Evolutionary conservation across 2,888 invertebrate species (phyloP).

Genomic region (Drosophila borborema): DNA sequence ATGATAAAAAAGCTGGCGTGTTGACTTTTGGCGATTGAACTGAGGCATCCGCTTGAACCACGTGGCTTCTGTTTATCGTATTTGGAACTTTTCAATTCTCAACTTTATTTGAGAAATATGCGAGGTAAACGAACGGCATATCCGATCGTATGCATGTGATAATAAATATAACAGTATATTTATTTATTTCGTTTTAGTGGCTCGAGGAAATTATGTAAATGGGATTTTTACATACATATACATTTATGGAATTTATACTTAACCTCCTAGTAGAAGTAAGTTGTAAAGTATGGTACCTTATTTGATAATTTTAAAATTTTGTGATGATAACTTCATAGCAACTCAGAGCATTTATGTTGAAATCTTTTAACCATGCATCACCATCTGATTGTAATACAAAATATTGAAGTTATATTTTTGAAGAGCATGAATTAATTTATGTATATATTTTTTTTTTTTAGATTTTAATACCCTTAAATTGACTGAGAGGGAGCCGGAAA

Average conservation of each 20-base stretch:
- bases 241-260: neutral
- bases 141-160: too few species aligned
- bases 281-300: neutral
- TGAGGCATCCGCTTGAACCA: constrained; percentile 9
- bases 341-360: constrained; percentile 61
- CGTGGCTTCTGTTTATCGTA: constrained; percentile 23
- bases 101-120: neutral
- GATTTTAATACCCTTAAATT: neutral
- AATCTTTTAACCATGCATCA: constrained; percentile 71
- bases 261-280: neutral
- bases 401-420: neutral
- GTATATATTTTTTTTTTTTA: neutral
- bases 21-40: constrained; percentile 31
- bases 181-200: neutral
- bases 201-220: neutral
- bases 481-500: neutral
- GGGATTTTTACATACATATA: neutral
- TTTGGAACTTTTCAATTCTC: neutral
- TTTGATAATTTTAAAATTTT: neutral
- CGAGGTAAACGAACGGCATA: constrained; percentile 1
- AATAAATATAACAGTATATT: neutral
- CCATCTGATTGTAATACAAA: constrained; percentile 66
- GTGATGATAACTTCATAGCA: constrained; percentile 61
- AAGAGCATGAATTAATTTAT: neutral
- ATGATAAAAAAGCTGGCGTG: too few species aligned